Conservation (phyloP, 2,113 vertebrate species). For the Lepus timidus region DNA sequence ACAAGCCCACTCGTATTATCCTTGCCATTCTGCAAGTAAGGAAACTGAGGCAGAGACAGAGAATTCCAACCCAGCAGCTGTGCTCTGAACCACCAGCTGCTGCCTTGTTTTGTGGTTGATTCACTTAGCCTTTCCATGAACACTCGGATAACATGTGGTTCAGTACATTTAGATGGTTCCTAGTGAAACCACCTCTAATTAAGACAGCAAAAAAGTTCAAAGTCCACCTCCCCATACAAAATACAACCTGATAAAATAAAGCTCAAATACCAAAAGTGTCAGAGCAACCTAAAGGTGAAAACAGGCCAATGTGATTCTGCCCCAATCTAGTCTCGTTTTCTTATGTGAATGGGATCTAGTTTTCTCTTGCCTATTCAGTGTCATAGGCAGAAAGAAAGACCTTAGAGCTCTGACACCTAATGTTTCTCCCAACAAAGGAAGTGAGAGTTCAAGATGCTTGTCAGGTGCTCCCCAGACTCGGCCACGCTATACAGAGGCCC, state of each 20-base stretch:
- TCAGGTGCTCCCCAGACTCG: not conserved
- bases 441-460: not conserved
- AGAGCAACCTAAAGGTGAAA: conserved; percentile 21
- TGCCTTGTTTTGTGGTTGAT: not conserved
- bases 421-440: conserved; percentile 22
- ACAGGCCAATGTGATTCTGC: conserved; percentile 32
- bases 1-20: not conserved
- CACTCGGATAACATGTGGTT: not conserved
- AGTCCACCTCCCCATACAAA: conserved; percentile 35
- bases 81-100: not conserved
- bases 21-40: not conserved
- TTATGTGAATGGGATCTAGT: not conserved
- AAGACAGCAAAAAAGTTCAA: conserved; percentile 2
- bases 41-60: not conserved
- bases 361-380: not conserved
- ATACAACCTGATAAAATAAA: not conserved
- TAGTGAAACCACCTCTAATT: not conserved
- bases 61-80: not conserved
- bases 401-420: not conserved
- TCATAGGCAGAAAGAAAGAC: not conserved
- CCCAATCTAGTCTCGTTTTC: not conserved
- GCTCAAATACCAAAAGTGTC: not conserved
- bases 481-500: not conserved
- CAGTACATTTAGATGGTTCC: not conserved
- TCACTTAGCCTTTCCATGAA: not conserved